Base-by-base conservation (phyloP, 2,113 vertebrate genomes). In the Poecilia latipinna region DNA sequence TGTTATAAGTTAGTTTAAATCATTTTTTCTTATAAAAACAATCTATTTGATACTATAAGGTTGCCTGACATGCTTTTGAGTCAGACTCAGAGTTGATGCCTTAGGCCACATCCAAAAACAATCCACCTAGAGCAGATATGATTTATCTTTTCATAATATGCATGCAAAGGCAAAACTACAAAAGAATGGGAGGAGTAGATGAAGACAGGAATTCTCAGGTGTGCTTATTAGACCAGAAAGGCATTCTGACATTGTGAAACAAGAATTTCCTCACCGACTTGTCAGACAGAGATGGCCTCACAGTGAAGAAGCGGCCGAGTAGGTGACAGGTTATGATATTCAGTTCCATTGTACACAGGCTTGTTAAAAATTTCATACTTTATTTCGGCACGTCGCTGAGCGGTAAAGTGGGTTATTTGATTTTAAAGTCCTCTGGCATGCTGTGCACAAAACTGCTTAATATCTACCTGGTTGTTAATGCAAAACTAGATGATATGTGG, bases 171-270 rank as follows among this genome's bases (percentile, higher is more conserved):
- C 61, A 65, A 57, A 57, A 24, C 69, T 65, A 65, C 44, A 61
- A 22, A 63, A 31, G 22, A 19, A 35, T 62, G 70, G 66, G 70
- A 69, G 71, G 64, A 19, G 42, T 39, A 17, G 0, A 70, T 4
- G 48, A 54, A 77, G 65, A 68, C 44, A 82, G 15, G 37, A 33
- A 69, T 63, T 67, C 26, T 24, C 19, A 57, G 51, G 79, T 10
- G 22, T 12, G 42, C 68, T n/a, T 5, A 33, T 5, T 63, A 39
- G 67, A 15, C 42, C 61, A 44, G 39, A 44, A 42, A 82, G 17
- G 31, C 80, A 87, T 87, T 82, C 74, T 37, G 72, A 72, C 35
- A 73, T 90, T 84, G 64, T 15, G 39, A 89, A 89, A 89, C 19
- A 80, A 76, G 75, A 54, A 12, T 63, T 68, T 74, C 48, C 62